Base-by-base conservation (phyloP, 2,113 vertebrate species). In the Amphilophus citrinellus region DNA sequence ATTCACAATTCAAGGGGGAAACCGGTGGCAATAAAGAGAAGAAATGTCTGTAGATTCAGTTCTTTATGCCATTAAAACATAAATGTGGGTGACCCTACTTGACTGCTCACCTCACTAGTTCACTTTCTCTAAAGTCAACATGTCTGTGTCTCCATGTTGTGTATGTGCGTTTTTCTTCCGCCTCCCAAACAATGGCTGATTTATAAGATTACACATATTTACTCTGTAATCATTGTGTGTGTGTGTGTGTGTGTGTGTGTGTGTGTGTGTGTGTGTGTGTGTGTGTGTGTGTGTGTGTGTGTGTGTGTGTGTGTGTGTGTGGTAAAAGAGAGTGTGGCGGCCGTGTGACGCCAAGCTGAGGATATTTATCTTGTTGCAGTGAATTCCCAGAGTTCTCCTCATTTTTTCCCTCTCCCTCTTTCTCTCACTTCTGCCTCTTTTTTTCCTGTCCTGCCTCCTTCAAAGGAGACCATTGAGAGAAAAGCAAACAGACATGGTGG, bases 351-450 rank as follows among this genome's bases (percentile, higher is more conserved):
- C 92, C 93, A 86, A 87, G 76, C 47, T 20, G 35, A 88, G 93
- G 91, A 92, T 95, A 95, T 96, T 96, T 95, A 96, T 95, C 94
- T 95, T 93, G 90, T 94, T 94, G 87, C 87, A 88, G 83, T 91
- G 86, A 94, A 95, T 93, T 95, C 92, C 88, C 93, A 87, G 83
- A 93, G 91, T 91, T 87, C 84, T 76, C 83, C 68, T 86, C 75
- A 66, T 88, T 84, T 92, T 81, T 87, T 47, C 8, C 17, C 6
- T 62, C 68, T 44, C 77, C 77, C 84, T 35, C 83, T 27, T 37
- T 58, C 85, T 6, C 79, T 79, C 27, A 27, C 77, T 68, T 84
- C 85, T 80, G 80, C 61, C 65, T 77, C 22, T 62, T 83, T 83
- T 53, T 27, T 61, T 5, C 53, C 87, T 85, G 68, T 62, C 35